Evolutionary conservation across 2,888 invertebrate genomes (phyloP).

Genomic region (Sphaerophoria taeniata): DNA sequence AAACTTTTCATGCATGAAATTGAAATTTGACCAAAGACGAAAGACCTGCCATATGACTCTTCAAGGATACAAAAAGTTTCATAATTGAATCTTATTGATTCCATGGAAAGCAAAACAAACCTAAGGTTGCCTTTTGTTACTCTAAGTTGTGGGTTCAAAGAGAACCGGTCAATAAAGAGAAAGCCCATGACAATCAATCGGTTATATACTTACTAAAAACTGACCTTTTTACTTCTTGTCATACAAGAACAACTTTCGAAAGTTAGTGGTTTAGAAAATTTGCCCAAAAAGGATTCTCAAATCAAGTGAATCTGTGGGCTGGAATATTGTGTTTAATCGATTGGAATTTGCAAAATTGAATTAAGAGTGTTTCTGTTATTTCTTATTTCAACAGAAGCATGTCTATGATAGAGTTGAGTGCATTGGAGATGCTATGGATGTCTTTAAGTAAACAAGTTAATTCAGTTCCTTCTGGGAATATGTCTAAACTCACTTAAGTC

Average conservation of each 20-base stretch:
- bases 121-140: background rate
- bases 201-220: background rate
- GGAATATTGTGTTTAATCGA: slow-evolving; percentile 17
- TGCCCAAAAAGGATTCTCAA: slow-evolving; percentile 1
- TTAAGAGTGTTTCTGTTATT: background rate
- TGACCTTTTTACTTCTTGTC: slow-evolving; percentile 24
- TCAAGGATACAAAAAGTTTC: slow-evolving; percentile 14
- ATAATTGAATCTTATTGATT: slow-evolving; percentile 30
- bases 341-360: slow-evolving; percentile 24
- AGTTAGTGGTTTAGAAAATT: slow-evolving; percentile 21
- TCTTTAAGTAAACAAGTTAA: background rate
- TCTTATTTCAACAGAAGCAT: background rate
- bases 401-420: background rate
- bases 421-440: background rate
- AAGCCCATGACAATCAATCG: background rate
- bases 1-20: slow-evolving; percentile 44
- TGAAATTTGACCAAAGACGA: slow-evolving; percentile 22
- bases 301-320: slow-evolving; percentile 3
- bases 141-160: background rate
- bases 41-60: background rate
- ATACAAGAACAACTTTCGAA: background rate
- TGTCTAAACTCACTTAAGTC: background rate
- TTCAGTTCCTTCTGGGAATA: no score
- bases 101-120: background rate
- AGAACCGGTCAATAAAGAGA: background rate